A percentile compares a stretch with the other conserved stretches of the same genome.
Conservation (phyloP, 2,113 vertebrate genomes). For the Oncorhynchus masou region DNA sequence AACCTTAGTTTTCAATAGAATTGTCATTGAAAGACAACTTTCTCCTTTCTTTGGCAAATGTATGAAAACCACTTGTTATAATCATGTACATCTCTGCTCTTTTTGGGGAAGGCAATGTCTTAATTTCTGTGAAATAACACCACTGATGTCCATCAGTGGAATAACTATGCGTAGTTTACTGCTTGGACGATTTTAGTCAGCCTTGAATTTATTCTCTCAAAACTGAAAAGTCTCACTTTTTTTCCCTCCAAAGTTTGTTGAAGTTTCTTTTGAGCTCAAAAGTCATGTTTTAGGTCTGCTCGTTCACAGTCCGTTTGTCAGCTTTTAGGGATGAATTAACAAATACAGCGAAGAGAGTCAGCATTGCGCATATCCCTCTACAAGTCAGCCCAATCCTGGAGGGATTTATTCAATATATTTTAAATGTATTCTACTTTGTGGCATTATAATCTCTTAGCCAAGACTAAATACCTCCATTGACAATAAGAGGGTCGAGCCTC, state of each 20-base stretch:
- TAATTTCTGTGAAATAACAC: slow-evolving; percentile 51
- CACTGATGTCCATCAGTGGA: slow-evolving; percentile 51
- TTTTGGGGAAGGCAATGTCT: slow-evolving; percentile 49
- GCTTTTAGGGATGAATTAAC: slow-evolving; percentile 9
- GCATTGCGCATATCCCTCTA: slow-evolving; percentile 24
- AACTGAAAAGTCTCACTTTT: slow-evolving; percentile 44
- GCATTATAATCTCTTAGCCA: slow-evolving; percentile 44
- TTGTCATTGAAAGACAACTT: slow-evolving; percentile 60
- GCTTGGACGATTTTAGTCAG: slow-evolving; percentile 25
- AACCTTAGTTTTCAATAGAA: slow-evolving; percentile 50
- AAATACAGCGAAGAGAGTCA: slow-evolving; percentile 34
- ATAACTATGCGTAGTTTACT: slow-evolving; percentile 46
- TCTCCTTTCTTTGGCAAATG: slow-evolving; percentile 78
- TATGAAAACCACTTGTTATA: slow-evolving; percentile 60
- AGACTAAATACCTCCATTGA: slow-evolving; percentile 48
- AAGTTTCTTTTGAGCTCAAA: slow-evolving; percentile 32
- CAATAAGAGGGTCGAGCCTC: slow-evolving; percentile 6
- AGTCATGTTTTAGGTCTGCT: slow-evolving; percentile 18
- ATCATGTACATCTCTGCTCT: slow-evolving; percentile 51
- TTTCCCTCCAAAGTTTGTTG: slow-evolving; percentile 7
- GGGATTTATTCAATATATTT: not conserved
- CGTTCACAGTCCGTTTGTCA: not conserved
- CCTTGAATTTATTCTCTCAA: slow-evolving; percentile 10
- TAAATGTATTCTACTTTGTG: slow-evolving; percentile 25
- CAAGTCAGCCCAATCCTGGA: not conserved